Evolutionary conservation across 2,888 invertebrate genomes (phyloP), one percentile per base, ranked within the genome.

Genomic region (Morpho deidamia): DNA sequence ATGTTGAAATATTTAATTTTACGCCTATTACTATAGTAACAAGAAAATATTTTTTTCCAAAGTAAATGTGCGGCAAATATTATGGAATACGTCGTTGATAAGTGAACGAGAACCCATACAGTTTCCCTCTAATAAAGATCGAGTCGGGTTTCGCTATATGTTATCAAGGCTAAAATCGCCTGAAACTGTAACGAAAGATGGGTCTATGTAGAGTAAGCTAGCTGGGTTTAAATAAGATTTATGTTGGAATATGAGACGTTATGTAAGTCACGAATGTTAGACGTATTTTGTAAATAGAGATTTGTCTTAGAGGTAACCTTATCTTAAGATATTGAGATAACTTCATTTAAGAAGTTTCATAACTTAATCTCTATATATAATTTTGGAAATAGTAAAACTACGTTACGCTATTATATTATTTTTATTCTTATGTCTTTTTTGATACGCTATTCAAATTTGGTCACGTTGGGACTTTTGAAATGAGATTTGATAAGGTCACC

Each of bases 191-290:
- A 64, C 50, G 44, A 44, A 47, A 62, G 62, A 53, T 53, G 56
- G 65, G 64, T 63, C 57, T 59, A 59, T 64, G 60, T 58, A 48
- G 56, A 49, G 52, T 59, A 60, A 64, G 60, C 60, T 56, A 53
- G 48, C 54, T 52, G 43, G 53, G 55, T 57, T 60, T 46, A 60
- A 60, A 61, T 56, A 56, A 60, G 64, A 64, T 65, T 63, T 62
- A 65, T 60, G 60, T 44, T 59, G 58, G 58, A 64, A 61, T 58
- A 63, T 58, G 54, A 61, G 42, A 43, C 38, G 56, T 54, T 54
- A 45, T 52, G 46, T 44, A 44, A 42, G 42, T 47, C 52, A 51
- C 48, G 53, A 52, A 56, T 56, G 44, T 43, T 43, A 9, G 53
- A 41, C 44, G 43, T 44, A 40, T 52, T 53, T 48, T 48, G 51